Conservation (phyloP, 2,113 vertebrate genomes). For the Phodopus roborovskii region DNA sequence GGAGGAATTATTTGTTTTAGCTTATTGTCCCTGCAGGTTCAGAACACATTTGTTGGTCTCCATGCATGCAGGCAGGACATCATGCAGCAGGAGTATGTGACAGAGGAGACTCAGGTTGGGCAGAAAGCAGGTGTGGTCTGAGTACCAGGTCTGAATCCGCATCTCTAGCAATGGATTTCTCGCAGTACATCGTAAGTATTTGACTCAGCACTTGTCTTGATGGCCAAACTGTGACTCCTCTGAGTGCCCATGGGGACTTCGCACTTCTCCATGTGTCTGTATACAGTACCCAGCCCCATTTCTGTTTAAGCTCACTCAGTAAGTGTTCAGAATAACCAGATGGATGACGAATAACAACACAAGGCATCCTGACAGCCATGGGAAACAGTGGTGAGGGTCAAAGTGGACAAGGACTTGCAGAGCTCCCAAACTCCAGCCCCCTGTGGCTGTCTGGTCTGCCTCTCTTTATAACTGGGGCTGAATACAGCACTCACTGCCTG, state of each 20-base stretch:
- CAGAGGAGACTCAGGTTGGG: background rate
- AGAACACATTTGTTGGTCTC: background rate
- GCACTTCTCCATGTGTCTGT: background rate
- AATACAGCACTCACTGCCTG: conserved; percentile 29
- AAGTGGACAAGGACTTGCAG: background rate
- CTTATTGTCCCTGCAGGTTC: background rate
- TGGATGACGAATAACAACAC: background rate
- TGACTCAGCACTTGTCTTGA: background rate
- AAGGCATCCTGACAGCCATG: background rate
- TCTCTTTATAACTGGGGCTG: conserved; percentile 56
- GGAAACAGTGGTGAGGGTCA: background rate
- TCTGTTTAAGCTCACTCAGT: background rate
- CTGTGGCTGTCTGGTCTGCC: background rate
- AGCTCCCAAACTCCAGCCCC: background rate
- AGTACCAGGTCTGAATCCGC: background rate
- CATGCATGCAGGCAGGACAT: too few relatives aligned
- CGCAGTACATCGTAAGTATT: background rate
- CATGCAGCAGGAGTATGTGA: background rate
- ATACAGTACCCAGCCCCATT: background rate
- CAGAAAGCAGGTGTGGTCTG: background rate
- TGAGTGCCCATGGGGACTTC: background rate
- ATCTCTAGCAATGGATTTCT: background rate
- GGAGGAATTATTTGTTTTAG: background rate
- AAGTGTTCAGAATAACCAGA: background rate
- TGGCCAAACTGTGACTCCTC: background rate